These are phyloP conservation scores for Acanthisitta chloris DNA, from an alignment of 2,113 vertebrate genomes.

Conservation along the genomic window DNA sequence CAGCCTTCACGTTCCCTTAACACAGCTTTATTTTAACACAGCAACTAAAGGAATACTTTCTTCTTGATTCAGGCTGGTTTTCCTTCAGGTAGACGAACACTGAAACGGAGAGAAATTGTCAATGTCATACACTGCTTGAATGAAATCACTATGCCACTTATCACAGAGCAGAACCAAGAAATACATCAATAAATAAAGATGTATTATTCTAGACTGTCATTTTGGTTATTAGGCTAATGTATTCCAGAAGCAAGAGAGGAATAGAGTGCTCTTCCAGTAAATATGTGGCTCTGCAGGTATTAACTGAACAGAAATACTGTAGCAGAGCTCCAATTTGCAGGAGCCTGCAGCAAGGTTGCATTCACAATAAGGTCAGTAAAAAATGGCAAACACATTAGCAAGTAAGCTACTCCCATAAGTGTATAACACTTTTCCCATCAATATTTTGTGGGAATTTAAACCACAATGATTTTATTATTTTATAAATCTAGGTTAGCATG, in stretches of 20 bases:
- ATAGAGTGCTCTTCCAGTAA: slow-evolving; percentile 22
- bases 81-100: not conserved
- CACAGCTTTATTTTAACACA: not conserved
- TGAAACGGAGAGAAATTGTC: not conserved
- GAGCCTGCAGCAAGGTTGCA: slow-evolving; percentile 68
- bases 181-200: slow-evolving; percentile 31
- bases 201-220: slow-evolving; percentile 41
- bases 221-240: slow-evolving; percentile 53
- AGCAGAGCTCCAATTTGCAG: slow-evolving; percentile 52
- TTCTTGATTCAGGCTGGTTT: not conserved
- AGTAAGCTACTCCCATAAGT: not conserved
- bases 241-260: slow-evolving; percentile 40
- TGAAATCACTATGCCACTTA: slow-evolving; percentile 12
- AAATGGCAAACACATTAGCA: slow-evolving; percentile 42
- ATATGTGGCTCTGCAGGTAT: slow-evolving; percentile 24
- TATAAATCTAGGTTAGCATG: slow-evolving; percentile 48
- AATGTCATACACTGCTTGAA: not conserved
- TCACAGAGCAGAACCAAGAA: slow-evolving; percentile 22
- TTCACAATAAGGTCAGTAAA: slow-evolving; percentile 60
- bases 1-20: not conserved
- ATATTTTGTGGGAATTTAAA: slow-evolving; percentile 36
- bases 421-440: not conserved
- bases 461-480: slow-evolving; percentile 44
- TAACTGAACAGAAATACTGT: slow-evolving; percentile 11
- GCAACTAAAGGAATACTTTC: not conserved